Evolutionary conservation across 2,113 vertebrate genomes (phyloP).

Genomic region (Heterochromis multidens): DNA sequence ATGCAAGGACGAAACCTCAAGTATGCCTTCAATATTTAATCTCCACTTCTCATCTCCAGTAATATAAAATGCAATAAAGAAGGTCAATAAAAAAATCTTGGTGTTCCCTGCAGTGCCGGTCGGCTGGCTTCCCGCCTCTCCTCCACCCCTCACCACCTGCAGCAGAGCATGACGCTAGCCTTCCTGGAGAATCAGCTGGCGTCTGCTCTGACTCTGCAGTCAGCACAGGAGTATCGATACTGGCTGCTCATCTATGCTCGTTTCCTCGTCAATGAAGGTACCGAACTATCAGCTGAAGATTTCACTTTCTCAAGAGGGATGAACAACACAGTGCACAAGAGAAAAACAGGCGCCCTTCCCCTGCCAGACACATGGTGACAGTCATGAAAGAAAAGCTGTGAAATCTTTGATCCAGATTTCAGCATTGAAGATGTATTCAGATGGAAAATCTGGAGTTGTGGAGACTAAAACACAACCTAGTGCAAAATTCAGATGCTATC

Average conservation of each 20-base stretch:
- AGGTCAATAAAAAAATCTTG: neutral
- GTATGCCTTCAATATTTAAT: constrained; percentile 63
- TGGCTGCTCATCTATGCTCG: constrained; percentile 97
- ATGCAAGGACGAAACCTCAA: constrained; percentile 92
- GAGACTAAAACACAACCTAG: neutral
- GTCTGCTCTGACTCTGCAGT: constrained; percentile 85
- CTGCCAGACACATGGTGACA: too few relatives aligned
- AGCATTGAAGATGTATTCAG: neutral
- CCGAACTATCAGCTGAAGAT: neutral
- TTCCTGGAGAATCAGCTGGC: constrained; percentile 96
- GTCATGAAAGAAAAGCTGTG: too few relatives aligned
- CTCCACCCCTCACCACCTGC: constrained; percentile 90
- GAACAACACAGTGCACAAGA: neutral
- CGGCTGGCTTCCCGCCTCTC: constrained; percentile 91
- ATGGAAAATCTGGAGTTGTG: neutral
- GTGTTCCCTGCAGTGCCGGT: constrained; percentile 61
- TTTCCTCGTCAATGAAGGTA: constrained; percentile 98
- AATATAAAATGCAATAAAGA: neutral
- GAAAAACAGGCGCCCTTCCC: too few relatives aligned
- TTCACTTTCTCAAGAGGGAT: neutral
- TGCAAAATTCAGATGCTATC: neutral
- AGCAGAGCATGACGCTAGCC: constrained; percentile 91
- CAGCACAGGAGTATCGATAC: constrained; percentile 90
- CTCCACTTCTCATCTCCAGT: neutral
- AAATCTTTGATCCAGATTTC: neutral